Evolutionary conservation across 2,888 invertebrate species (phyloP), one percentile per base, ranked within the genome.

Genomic region (Drosophila falleni): DNA sequence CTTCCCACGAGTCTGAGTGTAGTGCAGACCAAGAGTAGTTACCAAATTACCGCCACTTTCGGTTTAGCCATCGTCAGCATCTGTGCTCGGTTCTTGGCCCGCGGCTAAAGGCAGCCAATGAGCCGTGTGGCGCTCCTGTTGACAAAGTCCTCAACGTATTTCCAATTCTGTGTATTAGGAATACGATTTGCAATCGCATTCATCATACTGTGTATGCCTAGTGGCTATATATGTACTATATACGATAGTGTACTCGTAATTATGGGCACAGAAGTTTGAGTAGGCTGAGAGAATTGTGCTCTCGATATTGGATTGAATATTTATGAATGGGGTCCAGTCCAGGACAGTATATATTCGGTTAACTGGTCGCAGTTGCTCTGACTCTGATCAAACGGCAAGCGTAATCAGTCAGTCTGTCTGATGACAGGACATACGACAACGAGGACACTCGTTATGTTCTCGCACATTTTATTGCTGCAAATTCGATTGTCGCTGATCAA

Each of bases 401-500:
- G 78, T 89, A 89, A 85, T 84, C 87, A 84, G 89, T 47, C 53
- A n/a, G 19, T n/a, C 23, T n/a, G n/a, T 2, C 11, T 10, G 44
- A 26, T 26, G 41, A 60, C 59, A 71, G 65, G 67, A 69, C 53
- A 56, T 31, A 23, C 5, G 29, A 8, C 47, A 16, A n/a, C 41
- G 50, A 68, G 61, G 70, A 63, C 55, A 67, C 81, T 78, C 78
- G 81, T 80, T 75, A 76, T 62, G 78, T 64, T 53, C 72, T 74
- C 68, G 72, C 78, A 78, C 74, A 87, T 89, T 89, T 90, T 90
- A 89, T 88, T 90, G 89, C 82, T 81, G 87, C 70, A 91, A 91
- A 91, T 91, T 91, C 91, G 91, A 91, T 91, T 91, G 91, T 89
- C 87, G 84, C 87, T 91, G 91, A 91, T 91, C 91, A 91, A 91